Evolutionary conservation across 2,888 invertebrate species (phyloP), one percentile per base, ranked within the genome.

Genomic region (Epistrophella euchroma): DNA sequence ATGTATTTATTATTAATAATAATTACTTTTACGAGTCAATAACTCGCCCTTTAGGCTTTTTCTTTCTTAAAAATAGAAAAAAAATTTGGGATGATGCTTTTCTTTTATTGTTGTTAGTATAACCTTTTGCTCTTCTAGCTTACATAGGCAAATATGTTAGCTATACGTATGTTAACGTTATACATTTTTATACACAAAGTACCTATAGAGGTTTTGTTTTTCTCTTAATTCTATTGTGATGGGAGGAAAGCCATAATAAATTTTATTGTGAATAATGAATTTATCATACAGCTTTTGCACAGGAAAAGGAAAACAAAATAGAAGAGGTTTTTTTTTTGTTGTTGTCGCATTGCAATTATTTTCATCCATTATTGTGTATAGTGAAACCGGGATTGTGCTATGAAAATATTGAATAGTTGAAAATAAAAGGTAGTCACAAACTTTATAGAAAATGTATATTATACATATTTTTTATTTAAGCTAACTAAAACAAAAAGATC

Each of bases 231-330:
- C 7, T 17, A 43, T 28, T 40, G 60, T 68, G n/a, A n/a, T n/a
- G 60, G 50, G 66, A 13, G 66, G 62, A 58, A 50, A 19, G 17
- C 68, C 56, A 47, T 52, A 62, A 62, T 68, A 58, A 47, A 60
- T 80, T 64, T 58, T 66, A 80, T 60, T 80, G 56, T 68, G 56
- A 66, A 28, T 72, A 64, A 47, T 22, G 35, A 47, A 73, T 64
- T 64, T 72, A 60, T 78, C 35, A 79, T 66, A n/a, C n/a, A 40
- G 37, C 66, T 66, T 55, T 64, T 64, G n/a, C 47, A 40, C 66
- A 58, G 64, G 43, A 78, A 71, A 55, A 64, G 13, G 75, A 43
- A 56, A 78, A n/a, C 43, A 37, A 58, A 66, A 22, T 64, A 32
- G 45, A 47, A n/a, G 28, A 6, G 17, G 17, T 50, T 10, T 43